Evolutionary conservation across 2,113 vertebrate species (phyloP).

Genomic region (Salminus brasiliensis): DNA sequence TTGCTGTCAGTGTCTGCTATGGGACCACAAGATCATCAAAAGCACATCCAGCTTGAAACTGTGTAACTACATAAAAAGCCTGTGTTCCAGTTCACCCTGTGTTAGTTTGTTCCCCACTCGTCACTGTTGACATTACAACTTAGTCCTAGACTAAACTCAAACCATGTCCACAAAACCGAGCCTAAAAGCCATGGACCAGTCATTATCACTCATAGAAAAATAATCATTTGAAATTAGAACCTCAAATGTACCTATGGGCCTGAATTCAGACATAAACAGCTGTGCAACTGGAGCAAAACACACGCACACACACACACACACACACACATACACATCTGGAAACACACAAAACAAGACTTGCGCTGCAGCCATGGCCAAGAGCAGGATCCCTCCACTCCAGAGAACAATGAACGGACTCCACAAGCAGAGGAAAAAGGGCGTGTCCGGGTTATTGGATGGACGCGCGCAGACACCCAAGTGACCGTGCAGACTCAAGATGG

Average conservation of each 20-base stretch:
- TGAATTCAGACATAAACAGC: conserved; percentile 6
- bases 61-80: too few relatives aligned
- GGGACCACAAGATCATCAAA: too few relatives aligned
- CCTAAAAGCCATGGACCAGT: too few relatives aligned
- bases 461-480: conserved; percentile 11
- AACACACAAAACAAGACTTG: not conserved
- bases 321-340: conserved; percentile 2
- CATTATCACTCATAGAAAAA: not conserved
- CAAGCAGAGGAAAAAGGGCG: conserved; percentile 55
- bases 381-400: not conserved
- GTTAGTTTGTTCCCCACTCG: too few relatives aligned
- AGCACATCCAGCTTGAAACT: too few relatives aligned
- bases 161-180: too few relatives aligned
- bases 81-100: too few relatives aligned
- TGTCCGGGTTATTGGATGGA: conserved; percentile 34
- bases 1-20: too few relatives aligned
- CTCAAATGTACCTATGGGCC: not conserved
- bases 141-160: too few relatives aligned
- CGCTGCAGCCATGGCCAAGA: not conserved
- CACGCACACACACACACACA: not conserved
- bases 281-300: not conserved
- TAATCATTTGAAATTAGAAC: not conserved
- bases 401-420: conserved; percentile 53
- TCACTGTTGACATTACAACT: too few relatives aligned
- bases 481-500: conserved; percentile 1